A percentile compares a stretch with the other conserved stretches of the same genome.
phyloP scores from a whole-genome alignment of 2,113 vertebrate genomes.

The Pituophis catenifer region DNA sequence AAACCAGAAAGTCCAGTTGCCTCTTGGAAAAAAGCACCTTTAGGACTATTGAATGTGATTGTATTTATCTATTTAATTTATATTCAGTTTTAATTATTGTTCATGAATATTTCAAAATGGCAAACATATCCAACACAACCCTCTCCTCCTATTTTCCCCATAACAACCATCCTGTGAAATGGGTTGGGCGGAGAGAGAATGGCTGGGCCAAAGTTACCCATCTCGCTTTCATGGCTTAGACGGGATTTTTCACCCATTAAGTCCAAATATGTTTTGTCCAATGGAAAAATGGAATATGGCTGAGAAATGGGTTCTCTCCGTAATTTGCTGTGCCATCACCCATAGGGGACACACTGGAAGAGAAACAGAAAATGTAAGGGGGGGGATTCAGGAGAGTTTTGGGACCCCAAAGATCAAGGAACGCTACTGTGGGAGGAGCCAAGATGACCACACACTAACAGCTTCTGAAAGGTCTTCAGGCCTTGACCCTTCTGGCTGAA shows the following conservation, averaged over 20 bases:
- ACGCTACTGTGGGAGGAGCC: neutral
- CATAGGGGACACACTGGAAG: neutral
- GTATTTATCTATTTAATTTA: neutral
- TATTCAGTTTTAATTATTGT: neutral
- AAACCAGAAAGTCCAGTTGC: too few species aligned
- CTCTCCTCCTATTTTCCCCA: neutral
- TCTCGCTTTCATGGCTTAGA: neutral
- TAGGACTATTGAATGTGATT: too few species aligned
- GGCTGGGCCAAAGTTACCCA: neutral
- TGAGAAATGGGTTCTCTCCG: neutral
- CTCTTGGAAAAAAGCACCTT: too few species aligned
- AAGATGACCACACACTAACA: neutral
- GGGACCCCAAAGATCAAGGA: neutral
- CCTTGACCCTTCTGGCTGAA: neutral
- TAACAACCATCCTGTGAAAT: neutral
- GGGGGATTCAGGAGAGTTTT: neutral
- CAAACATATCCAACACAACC: neutral
- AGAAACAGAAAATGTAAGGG: neutral
- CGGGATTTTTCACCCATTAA: neutral
- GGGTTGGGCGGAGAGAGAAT: neutral
- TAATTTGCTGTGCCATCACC: neutral
- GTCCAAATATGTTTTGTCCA: neutral
- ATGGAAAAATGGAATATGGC: neutral
- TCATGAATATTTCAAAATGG: neutral
- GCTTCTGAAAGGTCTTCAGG: neutral